These are phyloP conservation scores for Atlantisia rogersi DNA, from an alignment of 2,113 vertebrate species.

Conservation along the genomic window DNA sequence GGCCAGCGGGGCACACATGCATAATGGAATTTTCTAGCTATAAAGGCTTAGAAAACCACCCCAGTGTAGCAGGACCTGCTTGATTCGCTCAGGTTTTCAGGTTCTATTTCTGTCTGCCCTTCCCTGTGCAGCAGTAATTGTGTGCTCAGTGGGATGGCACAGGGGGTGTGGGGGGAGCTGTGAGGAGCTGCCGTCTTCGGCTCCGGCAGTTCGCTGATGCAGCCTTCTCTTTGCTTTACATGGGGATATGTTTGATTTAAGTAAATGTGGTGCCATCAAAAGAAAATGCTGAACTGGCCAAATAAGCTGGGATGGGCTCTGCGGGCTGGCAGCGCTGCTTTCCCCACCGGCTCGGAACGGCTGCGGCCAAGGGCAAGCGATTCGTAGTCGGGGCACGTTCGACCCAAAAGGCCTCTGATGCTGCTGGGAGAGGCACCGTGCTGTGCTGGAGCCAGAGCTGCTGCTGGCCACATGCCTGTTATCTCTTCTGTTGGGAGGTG, in stretches of 20 bases:
- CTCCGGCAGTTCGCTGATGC: neutral
- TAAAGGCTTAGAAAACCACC: neutral
- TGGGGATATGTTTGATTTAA: rapidly evolving
- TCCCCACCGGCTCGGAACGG: rapidly evolving
- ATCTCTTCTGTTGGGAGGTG: neutral
- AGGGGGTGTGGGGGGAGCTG: neutral
- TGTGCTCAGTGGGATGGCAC: neutral
- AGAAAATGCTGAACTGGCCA: neutral
- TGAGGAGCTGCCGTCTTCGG: rapidly evolving
- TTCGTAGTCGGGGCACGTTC: rapidly evolving
- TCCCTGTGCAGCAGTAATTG: rapidly evolving
- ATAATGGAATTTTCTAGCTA: too few relatives aligned
- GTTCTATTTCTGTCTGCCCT: neutral
- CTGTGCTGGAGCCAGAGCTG: neutral
- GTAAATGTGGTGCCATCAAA: rapidly evolving
- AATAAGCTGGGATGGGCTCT: neutral
- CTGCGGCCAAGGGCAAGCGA: rapidly evolving
- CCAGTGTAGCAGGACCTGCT: neutral
- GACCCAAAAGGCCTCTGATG: rapidly evolving
- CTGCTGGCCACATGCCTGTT: rapidly evolving
- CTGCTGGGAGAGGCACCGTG: rapidly evolving
- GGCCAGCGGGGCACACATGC: rapidly evolving
- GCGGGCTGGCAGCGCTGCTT: rapidly evolving
- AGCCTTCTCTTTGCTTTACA: rapidly evolving
- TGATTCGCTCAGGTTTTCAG: neutral